phyloP scores from a whole-genome alignment of 2,113 vertebrate species.

The Osmerus eperlanus region DNA sequence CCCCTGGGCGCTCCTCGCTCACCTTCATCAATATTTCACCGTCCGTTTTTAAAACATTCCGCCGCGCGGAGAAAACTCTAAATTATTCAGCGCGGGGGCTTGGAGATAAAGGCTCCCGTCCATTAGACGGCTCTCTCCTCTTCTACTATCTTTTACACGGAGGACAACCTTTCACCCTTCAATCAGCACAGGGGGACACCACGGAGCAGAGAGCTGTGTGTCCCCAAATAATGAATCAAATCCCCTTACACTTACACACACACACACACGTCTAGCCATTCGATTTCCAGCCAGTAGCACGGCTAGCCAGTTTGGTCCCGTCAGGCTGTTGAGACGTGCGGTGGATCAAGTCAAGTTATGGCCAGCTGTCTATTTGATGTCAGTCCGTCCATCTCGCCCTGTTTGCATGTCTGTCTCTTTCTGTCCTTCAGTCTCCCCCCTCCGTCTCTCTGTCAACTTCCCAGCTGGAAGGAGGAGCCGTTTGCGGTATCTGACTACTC shows the following conservation, averaged over 20 bases:
- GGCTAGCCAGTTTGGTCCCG: neutral
- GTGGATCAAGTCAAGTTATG: too few relatives aligned
- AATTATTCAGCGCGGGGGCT: slow-evolving; percentile 70
- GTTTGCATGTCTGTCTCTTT: neutral
- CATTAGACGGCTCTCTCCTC: slow-evolving; percentile 53
- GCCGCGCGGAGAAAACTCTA: slow-evolving; percentile 56
- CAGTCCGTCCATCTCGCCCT: too few relatives aligned
- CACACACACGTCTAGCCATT: neutral
- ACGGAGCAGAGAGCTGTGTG: too few relatives aligned
- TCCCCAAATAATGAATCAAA: neutral
- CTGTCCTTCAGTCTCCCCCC: neutral
- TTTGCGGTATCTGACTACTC: slow-evolving; percentile 54
- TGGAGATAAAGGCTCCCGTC: slow-evolving; percentile 60
- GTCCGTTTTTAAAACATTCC: slow-evolving; percentile 73
- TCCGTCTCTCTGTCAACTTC: neutral
- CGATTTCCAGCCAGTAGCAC: neutral
- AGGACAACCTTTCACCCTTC: slow-evolving; percentile 53
- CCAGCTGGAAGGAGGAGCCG: slow-evolving; percentile 20
- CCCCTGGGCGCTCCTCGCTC: slow-evolving; percentile 61
- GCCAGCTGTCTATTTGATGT: too few relatives aligned
- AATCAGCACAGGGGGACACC: slow-evolving; percentile 25
- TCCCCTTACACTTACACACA: neutral
- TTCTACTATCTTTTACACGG: slow-evolving; percentile 23
- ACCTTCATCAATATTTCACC: slow-evolving; percentile 80
- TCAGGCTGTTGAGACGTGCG: too few relatives aligned